Percentiles rank a stretch among this genome's conserved stretches.
These are phyloP conservation scores for Acromyrmex echinatior DNA, from an alignment of 1,140 invertebrate species.

Conservation along the genomic window DNA sequence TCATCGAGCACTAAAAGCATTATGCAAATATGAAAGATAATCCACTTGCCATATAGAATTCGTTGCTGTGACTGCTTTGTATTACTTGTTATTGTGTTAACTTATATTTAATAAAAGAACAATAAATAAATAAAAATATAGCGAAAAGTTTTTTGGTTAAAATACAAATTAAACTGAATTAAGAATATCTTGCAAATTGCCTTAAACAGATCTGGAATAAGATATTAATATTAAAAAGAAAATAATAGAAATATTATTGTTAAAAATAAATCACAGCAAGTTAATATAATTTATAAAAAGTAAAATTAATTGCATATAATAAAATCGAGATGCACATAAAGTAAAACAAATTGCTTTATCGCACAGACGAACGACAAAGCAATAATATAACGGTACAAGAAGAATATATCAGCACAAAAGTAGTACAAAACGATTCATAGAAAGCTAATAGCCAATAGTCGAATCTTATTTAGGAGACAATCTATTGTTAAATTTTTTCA, in stretches of 20 bases:
- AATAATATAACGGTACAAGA: not conserved
- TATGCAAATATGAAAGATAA: constrained; percentile 26
- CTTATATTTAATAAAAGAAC: constrained; percentile 7
- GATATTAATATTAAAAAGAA: not conserved
- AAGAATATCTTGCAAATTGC: not conserved
- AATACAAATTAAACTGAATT: constrained; percentile 20
- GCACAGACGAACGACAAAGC: not conserved
- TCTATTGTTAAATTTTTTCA: constrained; percentile 43
- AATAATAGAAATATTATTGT: constrained; percentile 40
- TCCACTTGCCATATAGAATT: constrained; percentile 38
- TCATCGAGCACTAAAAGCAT: constrained; percentile 51
- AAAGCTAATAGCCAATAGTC: constrained; percentile 37
- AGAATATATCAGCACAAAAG: constrained; percentile 4
- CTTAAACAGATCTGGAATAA: constrained; percentile 1
- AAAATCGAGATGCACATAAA: constrained; percentile 5
- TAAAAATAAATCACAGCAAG: constrained; percentile 13
- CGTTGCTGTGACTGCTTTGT: constrained; percentile 14
- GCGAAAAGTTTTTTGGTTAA: not conserved
- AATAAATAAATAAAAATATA: constrained; percentile 27
- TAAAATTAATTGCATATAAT: not conserved
- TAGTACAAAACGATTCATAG: not conserved
- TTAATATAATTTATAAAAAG: not conserved
- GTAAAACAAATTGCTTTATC: constrained; percentile 24
- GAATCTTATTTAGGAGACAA: constrained; percentile 36
- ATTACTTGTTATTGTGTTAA: constrained; percentile 46